Conservation (phyloP, 2,113 vertebrate species). For the Chionis minor region DNA sequence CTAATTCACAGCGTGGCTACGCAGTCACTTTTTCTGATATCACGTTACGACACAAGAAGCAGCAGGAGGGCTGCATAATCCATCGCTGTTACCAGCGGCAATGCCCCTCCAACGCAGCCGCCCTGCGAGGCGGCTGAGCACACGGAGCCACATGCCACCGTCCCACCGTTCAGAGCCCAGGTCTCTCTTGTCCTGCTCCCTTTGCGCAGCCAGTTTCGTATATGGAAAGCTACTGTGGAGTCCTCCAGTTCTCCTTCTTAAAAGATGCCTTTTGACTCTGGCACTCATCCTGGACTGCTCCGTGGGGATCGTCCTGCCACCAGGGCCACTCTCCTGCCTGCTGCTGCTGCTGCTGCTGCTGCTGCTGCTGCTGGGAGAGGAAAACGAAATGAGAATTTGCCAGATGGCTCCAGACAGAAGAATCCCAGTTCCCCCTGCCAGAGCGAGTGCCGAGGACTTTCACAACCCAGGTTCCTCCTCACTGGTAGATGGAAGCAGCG, state of each 20-base stretch:
- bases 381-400: background rate
- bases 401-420: background rate
- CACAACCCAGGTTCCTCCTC: background rate
- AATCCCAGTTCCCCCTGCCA: background rate
- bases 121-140: background rate
- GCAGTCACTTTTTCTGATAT: background rate
- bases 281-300: background rate
- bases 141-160: accelerated
- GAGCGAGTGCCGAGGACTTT: background rate
- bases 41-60: no score
- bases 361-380: background rate
- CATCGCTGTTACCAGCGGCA: accelerated
- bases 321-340: background rate
- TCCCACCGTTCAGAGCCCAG: background rate
- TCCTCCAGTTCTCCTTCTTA: background rate
- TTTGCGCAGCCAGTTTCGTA: accelerated
- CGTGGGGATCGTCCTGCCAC: background rate
- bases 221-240: background rate
- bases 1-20: background rate
- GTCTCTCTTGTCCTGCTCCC: background rate
- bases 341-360: background rate
- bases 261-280: background rate
- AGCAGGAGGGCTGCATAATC: background rate
- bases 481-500: background rate
- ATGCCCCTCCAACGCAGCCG: accelerated